Base-by-base conservation (phyloP, 2,113 vertebrate genomes). In the Pollachius pollachius region DNA sequence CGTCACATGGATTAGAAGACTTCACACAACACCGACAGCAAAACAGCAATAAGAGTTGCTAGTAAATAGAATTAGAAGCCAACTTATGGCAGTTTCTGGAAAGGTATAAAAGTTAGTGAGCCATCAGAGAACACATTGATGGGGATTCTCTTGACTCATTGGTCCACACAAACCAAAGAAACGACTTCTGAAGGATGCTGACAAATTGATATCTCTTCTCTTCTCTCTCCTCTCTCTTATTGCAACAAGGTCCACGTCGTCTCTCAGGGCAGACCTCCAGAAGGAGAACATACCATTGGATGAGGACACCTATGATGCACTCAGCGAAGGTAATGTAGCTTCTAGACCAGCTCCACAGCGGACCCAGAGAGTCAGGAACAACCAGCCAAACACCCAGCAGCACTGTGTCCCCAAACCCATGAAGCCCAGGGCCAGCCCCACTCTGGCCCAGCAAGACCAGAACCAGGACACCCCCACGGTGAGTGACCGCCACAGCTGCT, bases 251-350 rank as follows among this genome's bases (percentile, higher is more conserved):
- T 61, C 74, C n/a, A 30, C 27, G 11, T 80, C 76, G n/a, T 17
- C 72, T 18, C 16, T 73, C 83, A 92, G 93, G 87, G 90, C 91
- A 69, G 85, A 91, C 76, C 62, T 91, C 88, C 94, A 98, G 88
- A 98, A 99, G 85, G 96, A 97, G 88, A 97, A 97, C 87, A 93
- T 95, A 84, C 95, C 93, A 0, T 94, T 92, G 68, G 80, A 90
- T 34, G 75, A 54, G 71, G 85, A 52, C 75, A 82, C 83, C 56
- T 91, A 90, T 69, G 89, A 91, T 17, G 90, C 85, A 76, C 81
- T 81, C 80, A 84, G 90, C 65, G 84, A 78, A 64, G 72, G 73
- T 56, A 91, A 92, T 79, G 93, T 93, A 60, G 77, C 77, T 27
- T 89, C 91, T 15, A 60, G 75, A 78, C 91, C 84, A 58, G 80